Conservation (phyloP, 1,140 invertebrate genomes). For the Drosophila subpulchrella region DNA sequence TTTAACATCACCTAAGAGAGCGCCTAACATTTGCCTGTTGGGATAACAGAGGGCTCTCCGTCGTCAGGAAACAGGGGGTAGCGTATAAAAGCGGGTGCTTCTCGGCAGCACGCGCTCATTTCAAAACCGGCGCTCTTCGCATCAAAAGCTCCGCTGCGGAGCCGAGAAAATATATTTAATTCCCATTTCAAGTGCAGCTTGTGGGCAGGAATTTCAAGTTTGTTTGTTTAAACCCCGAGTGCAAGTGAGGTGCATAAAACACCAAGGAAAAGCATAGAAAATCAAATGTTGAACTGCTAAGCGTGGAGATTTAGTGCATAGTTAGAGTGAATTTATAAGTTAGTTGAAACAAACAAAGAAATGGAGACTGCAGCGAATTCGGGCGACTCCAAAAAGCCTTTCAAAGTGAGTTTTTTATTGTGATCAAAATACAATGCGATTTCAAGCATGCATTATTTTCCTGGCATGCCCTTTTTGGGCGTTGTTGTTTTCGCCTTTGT, state of each 20-base stretch:
- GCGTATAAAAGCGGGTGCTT: constrained; percentile 25
- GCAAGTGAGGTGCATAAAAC: constrained; percentile 2
- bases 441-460: constrained; percentile 29
- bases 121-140: constrained; percentile 63
- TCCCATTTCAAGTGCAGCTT: constrained; percentile 49
- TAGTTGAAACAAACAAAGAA: constrained; percentile 47
- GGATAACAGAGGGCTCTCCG: constrained; percentile 6
- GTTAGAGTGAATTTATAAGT: constrained; percentile 14
- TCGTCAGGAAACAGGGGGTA: neutral
- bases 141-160: constrained; percentile 37
- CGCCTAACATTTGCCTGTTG: neutral
- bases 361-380: constrained; percentile 53
- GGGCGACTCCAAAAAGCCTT: constrained; percentile 67
- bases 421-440: constrained; percentile 8
- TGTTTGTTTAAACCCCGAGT: constrained; percentile 14
- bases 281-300: constrained; percentile 18
- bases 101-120: constrained; percentile 15
- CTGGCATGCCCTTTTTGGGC: constrained; percentile 72
- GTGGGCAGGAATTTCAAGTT: constrained; percentile 32
- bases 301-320: constrained; percentile 3
- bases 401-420: constrained; percentile 66
- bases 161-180: constrained; percentile 29
- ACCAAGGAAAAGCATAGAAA: neutral
- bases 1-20: neutral
- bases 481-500: constrained; percentile 47